Evolutionary conservation across 2,797 vertebrate species (phyloP).

Genomic region (Taenioides sp.): DNA sequence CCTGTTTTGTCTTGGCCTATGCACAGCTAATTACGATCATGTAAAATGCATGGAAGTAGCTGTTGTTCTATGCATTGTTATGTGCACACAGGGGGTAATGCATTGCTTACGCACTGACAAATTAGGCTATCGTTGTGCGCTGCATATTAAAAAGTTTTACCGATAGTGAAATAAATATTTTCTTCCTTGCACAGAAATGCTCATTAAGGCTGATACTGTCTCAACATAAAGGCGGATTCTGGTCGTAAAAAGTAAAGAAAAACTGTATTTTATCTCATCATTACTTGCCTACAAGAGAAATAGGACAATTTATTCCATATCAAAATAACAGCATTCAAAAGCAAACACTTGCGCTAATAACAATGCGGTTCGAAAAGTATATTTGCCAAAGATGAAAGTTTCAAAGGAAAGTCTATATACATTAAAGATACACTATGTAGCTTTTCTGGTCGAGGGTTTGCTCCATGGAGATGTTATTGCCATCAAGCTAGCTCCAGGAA

Average conservation of each 20-base stretch:
- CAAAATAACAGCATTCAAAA: neutral
- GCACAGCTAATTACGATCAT: slow-evolving; percentile 20
- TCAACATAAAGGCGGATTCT: slow-evolving; percentile 15
- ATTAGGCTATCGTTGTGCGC: slow-evolving; percentile 20
- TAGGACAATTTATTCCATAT: slow-evolving; percentile 8
- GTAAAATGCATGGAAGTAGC: slow-evolving; percentile 4
- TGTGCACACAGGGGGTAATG: slow-evolving; percentile 7
- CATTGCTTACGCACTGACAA: slow-evolving; percentile 25
- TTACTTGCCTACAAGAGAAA: slow-evolving; percentile 25
- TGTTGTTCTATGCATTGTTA: slow-evolving; percentile 4
- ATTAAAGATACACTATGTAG: neutral
- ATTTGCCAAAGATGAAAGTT: neutral
- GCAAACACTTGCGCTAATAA: neutral
- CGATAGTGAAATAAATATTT: slow-evolving; percentile 4
- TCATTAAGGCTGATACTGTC: slow-evolving; percentile 34
- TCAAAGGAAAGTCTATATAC: neutral
- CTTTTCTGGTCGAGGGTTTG: neutral
- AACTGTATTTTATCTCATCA: slow-evolving; percentile 17
- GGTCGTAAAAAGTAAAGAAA: slow-evolving; percentile 18
- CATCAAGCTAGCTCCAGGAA: too few relatives aligned
- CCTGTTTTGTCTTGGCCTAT: slow-evolving; percentile 14
- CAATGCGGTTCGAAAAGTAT: neutral
- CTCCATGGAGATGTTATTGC: neutral
- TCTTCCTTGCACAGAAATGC: slow-evolving; percentile 16
- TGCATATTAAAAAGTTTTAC: slow-evolving; percentile 21